These are phyloP conservation scores for Augochlorella aurata DNA, from an alignment of 2,888 invertebrate species.

Conservation along the genomic window DNA sequence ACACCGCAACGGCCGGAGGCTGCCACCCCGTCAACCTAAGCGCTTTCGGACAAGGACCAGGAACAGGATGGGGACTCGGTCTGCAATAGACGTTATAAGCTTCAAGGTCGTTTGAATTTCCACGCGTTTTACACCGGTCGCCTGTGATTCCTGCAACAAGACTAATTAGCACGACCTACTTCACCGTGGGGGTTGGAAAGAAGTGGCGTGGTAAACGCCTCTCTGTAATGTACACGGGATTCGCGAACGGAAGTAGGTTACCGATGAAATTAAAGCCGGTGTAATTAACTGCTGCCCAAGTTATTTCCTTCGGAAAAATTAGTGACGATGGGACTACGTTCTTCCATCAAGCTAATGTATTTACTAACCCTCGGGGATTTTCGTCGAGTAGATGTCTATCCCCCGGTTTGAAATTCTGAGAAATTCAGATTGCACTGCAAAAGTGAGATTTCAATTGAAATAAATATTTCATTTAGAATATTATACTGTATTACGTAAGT, in stretches of 20 bases:
- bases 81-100: conserved; percentile 25
- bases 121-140: background rate
- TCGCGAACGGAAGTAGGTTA: background rate
- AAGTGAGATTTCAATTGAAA: too few species aligned
- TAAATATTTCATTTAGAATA: too few species aligned
- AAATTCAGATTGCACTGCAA: too few species aligned
- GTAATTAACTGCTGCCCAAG: background rate
- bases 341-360: background rate
- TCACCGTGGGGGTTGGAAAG: background rate
- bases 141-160: background rate
- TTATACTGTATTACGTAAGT: too few species aligned
- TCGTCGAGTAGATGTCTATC: too few species aligned
- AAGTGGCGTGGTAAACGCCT: background rate
- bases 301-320: background rate
- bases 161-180: conserved; percentile 29
- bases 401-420: too few species aligned
- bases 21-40: conserved; percentile 33
- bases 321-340: background rate
- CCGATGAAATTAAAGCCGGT: background rate
- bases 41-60: conserved; percentile 41
- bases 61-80: conserved; percentile 27
- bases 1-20: conserved; percentile 17
- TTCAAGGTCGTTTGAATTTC: conserved; percentile 39
- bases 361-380: too few species aligned
- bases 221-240: background rate